Percentiles rank a stretch among this genome's conserved stretches.
Evolutionary conservation across 2,797 vertebrate species (phyloP).

Genomic region (Centroberyx gerrardi): DNA sequence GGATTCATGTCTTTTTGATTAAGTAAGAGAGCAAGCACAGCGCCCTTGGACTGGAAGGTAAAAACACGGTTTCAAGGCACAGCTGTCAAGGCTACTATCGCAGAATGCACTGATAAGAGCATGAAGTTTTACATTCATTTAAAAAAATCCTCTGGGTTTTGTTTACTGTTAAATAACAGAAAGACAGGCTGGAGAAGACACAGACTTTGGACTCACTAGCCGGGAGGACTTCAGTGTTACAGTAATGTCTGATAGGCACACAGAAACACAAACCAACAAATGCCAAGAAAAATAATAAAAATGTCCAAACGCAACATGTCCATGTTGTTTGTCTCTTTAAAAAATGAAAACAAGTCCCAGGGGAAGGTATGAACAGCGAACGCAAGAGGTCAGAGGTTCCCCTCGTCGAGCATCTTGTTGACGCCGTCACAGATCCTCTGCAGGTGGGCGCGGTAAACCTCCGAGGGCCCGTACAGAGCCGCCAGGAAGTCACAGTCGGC

Average conservation of each 20-base stretch:
- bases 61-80: constrained; percentile 57
- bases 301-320: constrained; percentile 47
- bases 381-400: constrained; percentile 87
- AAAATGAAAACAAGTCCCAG: constrained; percentile 21
- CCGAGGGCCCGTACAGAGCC: constrained; percentile 88
- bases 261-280: constrained; percentile 52
- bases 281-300: constrained; percentile 31
- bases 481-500: constrained; percentile 96
- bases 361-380: constrained; percentile 3
- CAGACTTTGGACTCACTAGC: constrained; percentile 67
- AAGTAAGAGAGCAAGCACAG: constrained; percentile 34
- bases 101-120: constrained; percentile 68
- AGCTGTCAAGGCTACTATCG: constrained; percentile 63
- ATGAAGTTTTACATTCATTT: constrained; percentile 74
- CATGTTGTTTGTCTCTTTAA: constrained; percentile 58
- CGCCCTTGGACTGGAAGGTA: constrained; percentile 59
- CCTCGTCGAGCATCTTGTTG: constrained; percentile 95
- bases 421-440: constrained; percentile 92
- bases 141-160: constrained; percentile 36
- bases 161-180: constrained; percentile 47
- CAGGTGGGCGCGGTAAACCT: constrained; percentile 91
- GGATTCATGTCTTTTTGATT: constrained; percentile 58
- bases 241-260: constrained; percentile 65
- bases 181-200: constrained; percentile 30
- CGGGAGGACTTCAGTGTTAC: constrained; percentile 63